Base-by-base conservation (phyloP, 2,888 invertebrate species). In the Rhingia campestris region DNA sequence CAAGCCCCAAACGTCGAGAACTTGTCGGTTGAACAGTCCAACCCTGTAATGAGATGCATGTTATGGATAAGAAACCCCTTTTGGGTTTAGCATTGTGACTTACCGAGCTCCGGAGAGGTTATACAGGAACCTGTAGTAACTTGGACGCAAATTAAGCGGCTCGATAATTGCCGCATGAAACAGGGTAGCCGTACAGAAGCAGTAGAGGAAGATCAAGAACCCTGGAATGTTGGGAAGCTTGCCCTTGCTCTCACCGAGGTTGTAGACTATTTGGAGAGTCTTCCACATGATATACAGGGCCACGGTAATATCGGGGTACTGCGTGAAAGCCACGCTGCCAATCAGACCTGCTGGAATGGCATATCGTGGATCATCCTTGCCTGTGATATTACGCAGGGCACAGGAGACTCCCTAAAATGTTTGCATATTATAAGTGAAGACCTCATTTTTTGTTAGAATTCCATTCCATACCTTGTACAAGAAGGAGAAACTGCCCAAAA, bases 271-370 rank as follows among this genome's bases (percentile, higher is more conserved):
- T 93, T 97, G 97, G 47, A 96, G 92, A 54, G 95, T 93, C 92
- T 97, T 97, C 95, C 96, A 96, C 91, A 96, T 93, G 5, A 95
- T 93, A 90, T 97, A 97, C 35, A 97, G 92, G n/a, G 96, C 95
- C 63, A 97, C 93, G 0, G 96, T 95, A 49, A 94, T 94, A 88
- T 95, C 95, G 39, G 95, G 95, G 91, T 95, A 96, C 87, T 94
- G 94, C 33, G 93, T 91, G 92, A 97, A 96, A 41, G 95, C 93
- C 58, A 94, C 90, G 49, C 96, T 95, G 4, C 95, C 95, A 12
- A 95, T 87, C 69, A 95, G 91, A 14, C 95, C 96, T 5, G 96
- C 95, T 43, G 95, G 93, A 86, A 95, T 90, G 0, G 95, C 95
- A 89, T 94, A 93, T 10, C 92, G 87, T 7, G 93, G 91, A 73